Evolutionary conservation across 2,113 vertebrate genomes (phyloP).

Genomic region (Penelope pileata): DNA sequence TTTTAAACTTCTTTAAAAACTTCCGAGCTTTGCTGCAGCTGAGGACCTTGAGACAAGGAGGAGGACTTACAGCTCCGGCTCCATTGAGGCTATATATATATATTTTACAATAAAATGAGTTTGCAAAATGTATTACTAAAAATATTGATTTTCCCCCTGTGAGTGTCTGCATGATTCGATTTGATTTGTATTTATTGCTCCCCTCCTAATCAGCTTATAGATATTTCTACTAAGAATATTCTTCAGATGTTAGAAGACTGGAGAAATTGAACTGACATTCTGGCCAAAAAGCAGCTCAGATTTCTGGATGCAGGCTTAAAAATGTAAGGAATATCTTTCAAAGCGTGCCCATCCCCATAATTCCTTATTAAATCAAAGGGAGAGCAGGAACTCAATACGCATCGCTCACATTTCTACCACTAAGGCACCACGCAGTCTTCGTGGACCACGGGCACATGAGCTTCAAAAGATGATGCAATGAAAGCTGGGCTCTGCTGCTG

Average conservation of each 20-base stretch:
- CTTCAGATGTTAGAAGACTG: background rate
- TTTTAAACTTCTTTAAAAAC: background rate
- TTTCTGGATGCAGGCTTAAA: background rate
- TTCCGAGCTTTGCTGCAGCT: background rate
- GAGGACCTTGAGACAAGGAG: background rate
- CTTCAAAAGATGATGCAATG: background rate
- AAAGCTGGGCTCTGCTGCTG: rapidly evolving
- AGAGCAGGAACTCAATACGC: background rate
- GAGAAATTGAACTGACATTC: background rate
- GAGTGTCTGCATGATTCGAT: background rate
- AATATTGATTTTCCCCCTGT: conserved; percentile 14
- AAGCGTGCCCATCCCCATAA: background rate
- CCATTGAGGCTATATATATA: background rate
- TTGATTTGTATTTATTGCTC: conserved; percentile 45
- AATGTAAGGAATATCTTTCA: background rate
- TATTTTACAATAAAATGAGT: background rate
- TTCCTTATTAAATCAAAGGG: background rate
- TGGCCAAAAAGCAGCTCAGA: background rate
- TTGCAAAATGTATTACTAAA: conserved; percentile 8
- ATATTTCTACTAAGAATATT: background rate
- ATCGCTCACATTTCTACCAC: background rate
- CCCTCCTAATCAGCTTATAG: conserved; percentile 27
- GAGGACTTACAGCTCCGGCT: background rate
- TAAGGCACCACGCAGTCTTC: rapidly evolving
- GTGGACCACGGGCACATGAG: rapidly evolving